Evolutionary conservation across 1,140 invertebrate species (phyloP).

Genomic region (Euwallacea fornicatus): DNA sequence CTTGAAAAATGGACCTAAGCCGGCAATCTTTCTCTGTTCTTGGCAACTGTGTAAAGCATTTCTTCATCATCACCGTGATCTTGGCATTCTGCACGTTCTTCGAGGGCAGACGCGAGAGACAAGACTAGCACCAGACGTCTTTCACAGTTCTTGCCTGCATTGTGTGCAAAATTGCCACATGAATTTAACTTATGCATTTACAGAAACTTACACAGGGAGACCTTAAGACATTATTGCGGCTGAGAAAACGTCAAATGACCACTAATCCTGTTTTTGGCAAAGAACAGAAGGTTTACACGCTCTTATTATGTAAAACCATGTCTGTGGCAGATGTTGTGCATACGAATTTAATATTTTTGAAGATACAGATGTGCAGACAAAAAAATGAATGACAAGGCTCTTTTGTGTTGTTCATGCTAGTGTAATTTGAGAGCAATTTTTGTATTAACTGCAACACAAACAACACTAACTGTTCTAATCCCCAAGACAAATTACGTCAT

Average conservation of each 20-base stretch:
- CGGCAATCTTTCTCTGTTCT: too few species aligned
- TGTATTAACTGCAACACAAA: not conserved
- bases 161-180: not conserved
- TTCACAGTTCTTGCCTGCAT: slow-evolving; percentile 33
- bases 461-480: slow-evolving; percentile 17
- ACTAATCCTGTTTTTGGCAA: not conserved
- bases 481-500: slow-evolving; percentile 23
- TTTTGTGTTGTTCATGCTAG: not conserved
- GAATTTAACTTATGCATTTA: not conserved
- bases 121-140: slow-evolving; percentile 27
- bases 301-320: slow-evolving; percentile 5
- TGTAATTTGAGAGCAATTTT: not conserved
- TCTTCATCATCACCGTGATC: slow-evolving; percentile 44
- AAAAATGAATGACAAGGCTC: not conserved
- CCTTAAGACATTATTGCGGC: not conserved
- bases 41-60: too few species aligned
- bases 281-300: slow-evolving; percentile 7
- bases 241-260: not conserved
- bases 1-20: too few species aligned
- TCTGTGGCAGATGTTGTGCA: slow-evolving; percentile 10
- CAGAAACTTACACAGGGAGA: too few species aligned
- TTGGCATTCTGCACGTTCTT: slow-evolving; percentile 45
- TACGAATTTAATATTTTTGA: slow-evolving; percentile 10
- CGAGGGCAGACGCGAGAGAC: slow-evolving; percentile 3
- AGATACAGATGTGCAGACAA: slow-evolving; percentile 10